Conservation (phyloP, 2,113 vertebrate species). For the Reinhardtius hippoglossoides region DNA sequence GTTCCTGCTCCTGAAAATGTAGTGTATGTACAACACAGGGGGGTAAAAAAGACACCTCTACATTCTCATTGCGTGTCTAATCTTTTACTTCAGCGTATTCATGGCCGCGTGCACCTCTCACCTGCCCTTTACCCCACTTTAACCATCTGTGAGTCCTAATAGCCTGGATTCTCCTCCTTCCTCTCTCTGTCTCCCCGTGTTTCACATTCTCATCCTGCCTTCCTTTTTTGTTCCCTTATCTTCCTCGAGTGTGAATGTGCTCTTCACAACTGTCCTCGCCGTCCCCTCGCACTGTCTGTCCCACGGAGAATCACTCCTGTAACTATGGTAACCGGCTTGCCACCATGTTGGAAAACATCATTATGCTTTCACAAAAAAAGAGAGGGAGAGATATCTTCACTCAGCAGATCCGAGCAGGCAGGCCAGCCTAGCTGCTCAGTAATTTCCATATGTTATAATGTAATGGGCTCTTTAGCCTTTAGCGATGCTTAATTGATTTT, state of each 20-base stretch:
- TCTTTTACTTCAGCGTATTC: constrained; percentile 5
- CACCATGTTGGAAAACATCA: constrained; percentile 69
- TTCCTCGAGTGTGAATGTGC: constrained; percentile 35
- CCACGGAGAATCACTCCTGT: constrained; percentile 65
- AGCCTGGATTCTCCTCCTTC: too few relatives aligned
- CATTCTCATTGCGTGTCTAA: not conserved
- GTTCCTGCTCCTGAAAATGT: constrained; percentile 5
- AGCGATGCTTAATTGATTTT: constrained; percentile 69
- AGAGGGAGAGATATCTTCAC: constrained; percentile 30
- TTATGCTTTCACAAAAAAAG: constrained; percentile 50
- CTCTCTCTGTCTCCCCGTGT: not conserved
- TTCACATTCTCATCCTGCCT: constrained; percentile 40
- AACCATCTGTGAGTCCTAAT: constrained; percentile 1
- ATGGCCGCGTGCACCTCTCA: not conserved
- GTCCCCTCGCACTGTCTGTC: constrained; percentile 45
- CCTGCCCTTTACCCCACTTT: constrained; percentile 13
- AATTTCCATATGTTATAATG: constrained; percentile 68
- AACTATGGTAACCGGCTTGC: constrained; percentile 77
- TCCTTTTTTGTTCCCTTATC: constrained; percentile 45
- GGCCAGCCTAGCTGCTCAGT: constrained; percentile 23
- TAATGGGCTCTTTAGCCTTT: constrained; percentile 59
- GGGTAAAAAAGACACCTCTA: not conserved
- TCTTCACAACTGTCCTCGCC: constrained; percentile 40
- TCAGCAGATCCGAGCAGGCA: constrained; percentile 15
- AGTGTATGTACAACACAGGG: not conserved